phyloP scores from a whole-genome alignment of 2,113 vertebrate species.

The Azemiops feae region DNA sequence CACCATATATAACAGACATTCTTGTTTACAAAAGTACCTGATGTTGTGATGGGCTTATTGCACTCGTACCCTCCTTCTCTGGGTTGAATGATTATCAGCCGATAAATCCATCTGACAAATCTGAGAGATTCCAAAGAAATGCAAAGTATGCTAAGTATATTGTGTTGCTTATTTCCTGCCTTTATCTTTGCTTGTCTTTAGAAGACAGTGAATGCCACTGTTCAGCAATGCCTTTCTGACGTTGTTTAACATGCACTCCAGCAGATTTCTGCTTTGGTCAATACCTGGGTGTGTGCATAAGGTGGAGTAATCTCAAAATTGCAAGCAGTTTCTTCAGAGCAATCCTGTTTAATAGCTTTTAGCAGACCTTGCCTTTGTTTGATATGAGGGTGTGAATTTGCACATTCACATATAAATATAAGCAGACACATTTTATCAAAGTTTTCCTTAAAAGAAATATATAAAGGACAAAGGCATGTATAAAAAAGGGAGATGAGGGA shows the following conservation, averaged over 20 bases:
- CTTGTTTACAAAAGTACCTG: background rate
- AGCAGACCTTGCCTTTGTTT: slow-evolving; percentile 38
- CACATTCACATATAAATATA: background rate
- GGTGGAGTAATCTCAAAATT: background rate
- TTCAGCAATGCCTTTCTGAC: background rate
- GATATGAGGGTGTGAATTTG: slow-evolving; percentile 23
- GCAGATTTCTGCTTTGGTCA: background rate
- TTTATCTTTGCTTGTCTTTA: background rate
- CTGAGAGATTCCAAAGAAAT: background rate
- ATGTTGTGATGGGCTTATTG: background rate
- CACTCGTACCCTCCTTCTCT: background rate
- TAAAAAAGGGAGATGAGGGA: background rate
- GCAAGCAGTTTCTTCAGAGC: background rate
- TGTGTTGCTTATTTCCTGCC: no score
- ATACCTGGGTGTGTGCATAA: background rate
- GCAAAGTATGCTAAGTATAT: background rate
- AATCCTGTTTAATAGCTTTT: background rate
- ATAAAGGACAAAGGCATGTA: background rate
- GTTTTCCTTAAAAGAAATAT: background rate
- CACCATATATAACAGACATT: background rate
- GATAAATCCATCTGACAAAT: background rate
- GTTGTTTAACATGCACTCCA: background rate
- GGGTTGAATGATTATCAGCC: background rate
- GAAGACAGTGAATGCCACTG: background rate
- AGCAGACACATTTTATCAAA: background rate